Evolutionary conservation across 2,888 invertebrate species (phyloP).

Genomic region (Agrotis puta): DNA sequence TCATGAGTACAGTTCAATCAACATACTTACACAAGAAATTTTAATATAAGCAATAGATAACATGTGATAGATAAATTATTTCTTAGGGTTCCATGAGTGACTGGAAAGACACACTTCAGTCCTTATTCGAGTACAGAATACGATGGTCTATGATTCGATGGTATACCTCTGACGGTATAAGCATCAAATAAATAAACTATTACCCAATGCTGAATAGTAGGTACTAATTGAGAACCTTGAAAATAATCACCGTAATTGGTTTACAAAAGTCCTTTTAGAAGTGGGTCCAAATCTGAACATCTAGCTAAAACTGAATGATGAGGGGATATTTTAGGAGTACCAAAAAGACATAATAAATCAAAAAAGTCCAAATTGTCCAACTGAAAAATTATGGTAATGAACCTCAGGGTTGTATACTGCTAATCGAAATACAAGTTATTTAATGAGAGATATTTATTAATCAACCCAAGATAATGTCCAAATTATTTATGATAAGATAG

Average conservation of each 20-base stretch:
- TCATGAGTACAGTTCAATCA: constrained; percentile 16
- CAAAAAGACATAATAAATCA: rapidly evolving
- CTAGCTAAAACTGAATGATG: neutral
- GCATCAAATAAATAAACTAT: neutral
- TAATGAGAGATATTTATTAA: constrained; percentile 43
- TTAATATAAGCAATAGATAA: constrained; percentile 37
- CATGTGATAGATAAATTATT: neutral
- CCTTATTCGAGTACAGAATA: neutral
- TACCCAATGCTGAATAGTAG: neutral
- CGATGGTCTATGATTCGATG: no score
- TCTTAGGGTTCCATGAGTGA: constrained; percentile 16
- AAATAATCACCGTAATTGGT: neutral
- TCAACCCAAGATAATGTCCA: constrained; percentile 45
- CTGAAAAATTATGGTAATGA: constrained; percentile 4
- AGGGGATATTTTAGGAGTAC: neutral
- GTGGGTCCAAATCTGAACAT: neutral
- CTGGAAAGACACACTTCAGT: neutral
- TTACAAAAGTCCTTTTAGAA: neutral
- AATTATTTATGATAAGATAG: constrained; percentile 56
- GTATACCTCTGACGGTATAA: neutral
- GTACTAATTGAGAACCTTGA: neutral
- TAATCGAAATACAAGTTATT: constrained; percentile 15
- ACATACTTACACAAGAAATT: constrained; percentile 8
- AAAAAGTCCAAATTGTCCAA: neutral
- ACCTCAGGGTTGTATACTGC: neutral